phyloP scores from a whole-genome alignment of 2,113 vertebrate species.

The Cnemophilus loriae region DNA sequence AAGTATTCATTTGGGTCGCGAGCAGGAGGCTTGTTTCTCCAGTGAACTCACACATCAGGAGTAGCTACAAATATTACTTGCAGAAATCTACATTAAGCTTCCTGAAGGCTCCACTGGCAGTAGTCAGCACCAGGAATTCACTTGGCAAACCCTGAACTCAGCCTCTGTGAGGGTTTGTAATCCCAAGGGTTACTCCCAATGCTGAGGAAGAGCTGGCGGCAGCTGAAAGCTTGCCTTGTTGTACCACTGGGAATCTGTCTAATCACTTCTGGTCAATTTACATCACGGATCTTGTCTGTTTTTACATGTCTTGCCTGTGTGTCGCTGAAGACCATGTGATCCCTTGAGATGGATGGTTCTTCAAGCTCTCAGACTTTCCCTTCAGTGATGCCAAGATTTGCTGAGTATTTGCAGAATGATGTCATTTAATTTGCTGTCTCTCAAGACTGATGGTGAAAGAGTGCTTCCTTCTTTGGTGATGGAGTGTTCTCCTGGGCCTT shows the following conservation, averaged over 20 bases:
- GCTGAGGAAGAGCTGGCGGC: not conserved
- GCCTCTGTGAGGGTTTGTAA: not conserved
- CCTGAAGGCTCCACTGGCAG: not conserved
- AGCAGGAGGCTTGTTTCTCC: not conserved
- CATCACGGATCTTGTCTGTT: not conserved
- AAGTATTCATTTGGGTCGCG: not conserved
- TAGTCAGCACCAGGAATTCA: not conserved
- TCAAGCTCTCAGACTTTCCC: not conserved
- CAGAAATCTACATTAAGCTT: not conserved
- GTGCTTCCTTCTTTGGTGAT: constrained; percentile 10
- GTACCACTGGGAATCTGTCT: not conserved
- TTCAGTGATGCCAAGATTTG: constrained; percentile 15
- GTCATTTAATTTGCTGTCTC: not conserved
- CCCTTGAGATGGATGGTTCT: not conserved
- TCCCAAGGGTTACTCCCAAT: not conserved
- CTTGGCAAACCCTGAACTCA: not conserved
- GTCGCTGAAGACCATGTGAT: not conserved
- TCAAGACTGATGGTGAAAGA: not conserved
- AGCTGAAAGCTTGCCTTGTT: not conserved
- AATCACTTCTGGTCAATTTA: not conserved
- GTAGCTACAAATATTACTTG: not conserved
- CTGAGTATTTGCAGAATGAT: constrained; percentile 8
- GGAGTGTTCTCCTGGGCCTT: not conserved
- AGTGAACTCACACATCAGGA: not conserved
- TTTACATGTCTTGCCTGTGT: not conserved